Conservation (phyloP, 2,113 vertebrate genomes). For the Protobothrops mucrosquamatus region DNA sequence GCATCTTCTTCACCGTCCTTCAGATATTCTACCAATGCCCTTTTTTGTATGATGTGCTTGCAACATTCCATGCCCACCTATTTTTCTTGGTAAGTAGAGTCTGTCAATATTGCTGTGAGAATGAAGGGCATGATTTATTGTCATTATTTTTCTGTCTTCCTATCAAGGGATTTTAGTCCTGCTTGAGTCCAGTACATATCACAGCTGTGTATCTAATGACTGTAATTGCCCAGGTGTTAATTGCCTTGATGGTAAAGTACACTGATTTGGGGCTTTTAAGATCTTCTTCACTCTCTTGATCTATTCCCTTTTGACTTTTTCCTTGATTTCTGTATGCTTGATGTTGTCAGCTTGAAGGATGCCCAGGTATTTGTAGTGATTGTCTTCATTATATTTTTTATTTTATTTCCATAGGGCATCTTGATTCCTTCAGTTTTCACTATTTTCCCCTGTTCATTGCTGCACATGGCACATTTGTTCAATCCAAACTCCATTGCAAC, state of each 20-base stretch:
- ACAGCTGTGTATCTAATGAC: not conserved
- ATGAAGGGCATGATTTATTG: not conserved
- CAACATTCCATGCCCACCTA: not conserved
- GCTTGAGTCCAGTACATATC: not conserved
- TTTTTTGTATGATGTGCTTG: not conserved
- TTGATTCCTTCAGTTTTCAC: not conserved
- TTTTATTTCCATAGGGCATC: not conserved
- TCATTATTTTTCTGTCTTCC: not conserved
- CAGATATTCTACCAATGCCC: not conserved
- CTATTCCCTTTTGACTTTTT: not conserved
- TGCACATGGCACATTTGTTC: not conserved
- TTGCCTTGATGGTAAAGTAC: not conserved
- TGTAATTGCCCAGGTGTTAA: not conserved
- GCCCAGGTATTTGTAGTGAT: not conserved
- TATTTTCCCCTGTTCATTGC: not conserved
- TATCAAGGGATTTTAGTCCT: not conserved
- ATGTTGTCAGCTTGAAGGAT: not conserved
- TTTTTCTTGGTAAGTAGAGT: not conserved
- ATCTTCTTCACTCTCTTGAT: not conserved
- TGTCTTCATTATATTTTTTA: not conserved
- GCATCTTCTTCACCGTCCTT: not conserved
- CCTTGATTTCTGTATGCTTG: not conserved
- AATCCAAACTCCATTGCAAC: not conserved
- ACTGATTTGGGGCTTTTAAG: not conserved
- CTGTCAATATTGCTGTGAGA: not conserved